Conservation (phyloP, 2,113 vertebrate species). For the Platanista minor region DNA sequence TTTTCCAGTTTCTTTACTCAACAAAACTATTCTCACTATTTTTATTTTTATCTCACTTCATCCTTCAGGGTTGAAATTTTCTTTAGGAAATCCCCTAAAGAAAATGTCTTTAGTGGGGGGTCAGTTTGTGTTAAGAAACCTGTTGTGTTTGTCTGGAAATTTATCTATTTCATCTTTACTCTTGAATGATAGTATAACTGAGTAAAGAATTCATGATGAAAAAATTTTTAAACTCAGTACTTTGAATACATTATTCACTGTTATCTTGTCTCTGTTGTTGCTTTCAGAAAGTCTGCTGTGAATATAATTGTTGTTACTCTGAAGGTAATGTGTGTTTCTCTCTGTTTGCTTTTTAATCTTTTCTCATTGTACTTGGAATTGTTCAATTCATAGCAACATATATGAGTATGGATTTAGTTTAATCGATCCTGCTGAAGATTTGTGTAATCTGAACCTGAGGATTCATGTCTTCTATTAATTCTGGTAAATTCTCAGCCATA, state of each 20-base stretch:
- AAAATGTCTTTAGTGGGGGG: background rate
- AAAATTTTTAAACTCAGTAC: background rate
- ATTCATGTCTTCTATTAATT: background rate
- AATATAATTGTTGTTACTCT: background rate
- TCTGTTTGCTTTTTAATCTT: background rate
- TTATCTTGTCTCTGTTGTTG: background rate
- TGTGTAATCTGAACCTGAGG: background rate
- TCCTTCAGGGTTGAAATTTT: slow-evolving; percentile 1
- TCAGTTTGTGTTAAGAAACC: background rate
- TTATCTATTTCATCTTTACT: background rate
- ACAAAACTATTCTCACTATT: background rate
- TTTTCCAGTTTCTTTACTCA: background rate
- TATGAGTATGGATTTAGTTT: background rate
- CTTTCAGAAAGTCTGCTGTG: background rate
- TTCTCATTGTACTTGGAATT: background rate
- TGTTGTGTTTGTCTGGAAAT: background rate
- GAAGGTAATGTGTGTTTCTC: background rate
- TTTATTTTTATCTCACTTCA: background rate
- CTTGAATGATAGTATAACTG: background rate
- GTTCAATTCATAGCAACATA: background rate
- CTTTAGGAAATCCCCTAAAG: background rate
- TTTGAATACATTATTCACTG: background rate
- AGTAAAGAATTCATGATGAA: background rate
- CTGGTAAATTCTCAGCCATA: background rate
- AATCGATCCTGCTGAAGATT: background rate